Evolutionary conservation across 1,140 invertebrate species (phyloP).

Genomic region (Aphidius ervi): DNA sequence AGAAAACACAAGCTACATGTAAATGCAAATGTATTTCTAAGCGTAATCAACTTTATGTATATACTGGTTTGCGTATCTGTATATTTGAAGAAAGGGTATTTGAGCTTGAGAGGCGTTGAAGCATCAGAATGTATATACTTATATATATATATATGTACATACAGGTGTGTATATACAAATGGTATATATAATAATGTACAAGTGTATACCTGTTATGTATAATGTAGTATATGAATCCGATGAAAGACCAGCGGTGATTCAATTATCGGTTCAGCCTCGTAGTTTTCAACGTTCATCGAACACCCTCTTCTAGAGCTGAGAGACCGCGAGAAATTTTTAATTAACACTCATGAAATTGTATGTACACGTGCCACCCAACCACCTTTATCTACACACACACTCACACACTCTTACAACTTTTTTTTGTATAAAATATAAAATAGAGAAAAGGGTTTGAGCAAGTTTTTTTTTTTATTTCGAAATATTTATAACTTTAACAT

Average conservation of each 20-base stretch:
- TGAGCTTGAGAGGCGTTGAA: too few relatives aligned
- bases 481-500: neutral
- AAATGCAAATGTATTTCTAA: conserved; percentile 31
- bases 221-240: neutral
- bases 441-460: too few relatives aligned
- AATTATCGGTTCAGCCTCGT: conserved; percentile 35
- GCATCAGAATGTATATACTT: too few relatives aligned
- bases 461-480: neutral
- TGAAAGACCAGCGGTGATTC: conserved; percentile 34
- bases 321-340: conserved; percentile 42
- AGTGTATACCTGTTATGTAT: too few relatives aligned
- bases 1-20: conserved; percentile 38
- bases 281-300: conserved; percentile 27
- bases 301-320: conserved; percentile 15
- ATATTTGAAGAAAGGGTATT: too few relatives aligned
- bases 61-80: neutral
- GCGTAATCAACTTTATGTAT: conserved; percentile 6
- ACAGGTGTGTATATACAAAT: too few relatives aligned
- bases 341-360: conserved; percentile 36
- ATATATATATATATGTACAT: too few relatives aligned
- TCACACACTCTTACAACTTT: too few relatives aligned
- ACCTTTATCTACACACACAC: too few relatives aligned
- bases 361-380: neutral
- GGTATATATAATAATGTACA: too few relatives aligned
- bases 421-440: too few relatives aligned